Conservation (phyloP, 1,140 invertebrate genomes). For the Elymnias hypermnestra region DNA sequence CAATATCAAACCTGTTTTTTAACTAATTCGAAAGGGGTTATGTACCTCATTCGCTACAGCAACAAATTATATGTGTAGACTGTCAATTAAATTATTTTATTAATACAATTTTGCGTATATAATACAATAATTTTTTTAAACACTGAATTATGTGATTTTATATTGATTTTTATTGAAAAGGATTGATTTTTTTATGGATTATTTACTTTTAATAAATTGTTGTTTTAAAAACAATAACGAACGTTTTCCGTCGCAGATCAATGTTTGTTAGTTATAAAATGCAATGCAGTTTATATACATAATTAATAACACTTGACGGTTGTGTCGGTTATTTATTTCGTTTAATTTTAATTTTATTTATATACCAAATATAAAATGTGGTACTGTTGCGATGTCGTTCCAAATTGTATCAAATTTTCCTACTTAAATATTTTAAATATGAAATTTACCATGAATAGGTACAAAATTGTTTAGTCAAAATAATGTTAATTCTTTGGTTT, state of each 20-base stretch:
- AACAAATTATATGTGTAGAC: slow-evolving; percentile 4
- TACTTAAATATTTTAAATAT: slow-evolving; percentile 18
- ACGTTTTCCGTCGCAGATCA: not conserved
- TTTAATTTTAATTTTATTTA: slow-evolving; percentile 68
- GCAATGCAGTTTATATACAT: slow-evolving; percentile 33
- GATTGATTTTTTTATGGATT: no score
- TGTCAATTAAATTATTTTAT: slow-evolving; percentile 3
- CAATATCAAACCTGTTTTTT: no score
- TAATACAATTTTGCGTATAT: not conserved
- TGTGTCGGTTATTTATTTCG: slow-evolving; percentile 72
- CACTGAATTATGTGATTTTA: no score
- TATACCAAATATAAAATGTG: slow-evolving; percentile 50
- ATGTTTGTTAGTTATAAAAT: slow-evolving; percentile 18
- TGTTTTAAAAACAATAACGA: not conserved
- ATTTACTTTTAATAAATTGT: no score
- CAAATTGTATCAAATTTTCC: slow-evolving; percentile 16
- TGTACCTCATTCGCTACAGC: slow-evolving; percentile 3
- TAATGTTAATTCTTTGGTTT: slow-evolving; percentile 18
- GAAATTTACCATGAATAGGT: slow-evolving; percentile 24
- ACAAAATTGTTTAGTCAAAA: slow-evolving; percentile 32
- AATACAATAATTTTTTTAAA: not conserved
- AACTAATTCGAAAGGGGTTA: no score
- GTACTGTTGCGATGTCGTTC: slow-evolving; percentile 23
- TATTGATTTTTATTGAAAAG: no score
- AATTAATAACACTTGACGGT: slow-evolving; percentile 45